Evolutionary conservation across 2,888 invertebrate species (phyloP).

Genomic region (Nemoura dubitans): DNA sequence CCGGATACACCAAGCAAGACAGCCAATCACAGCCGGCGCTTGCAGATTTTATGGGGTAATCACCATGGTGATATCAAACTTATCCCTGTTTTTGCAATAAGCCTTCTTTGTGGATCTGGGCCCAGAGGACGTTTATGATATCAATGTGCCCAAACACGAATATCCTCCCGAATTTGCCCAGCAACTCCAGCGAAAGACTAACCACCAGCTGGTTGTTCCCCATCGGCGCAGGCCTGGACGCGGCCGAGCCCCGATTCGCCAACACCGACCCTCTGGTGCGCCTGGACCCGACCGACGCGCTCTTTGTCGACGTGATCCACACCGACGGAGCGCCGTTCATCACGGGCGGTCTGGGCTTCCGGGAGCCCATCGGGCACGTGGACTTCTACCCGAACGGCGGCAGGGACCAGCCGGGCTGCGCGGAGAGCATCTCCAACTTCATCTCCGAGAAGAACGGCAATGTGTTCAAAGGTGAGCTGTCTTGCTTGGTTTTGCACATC

Average conservation of each 20-base stretch:
- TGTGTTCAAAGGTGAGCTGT: constrained; percentile 65
- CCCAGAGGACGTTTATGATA: no score
- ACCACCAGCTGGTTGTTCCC: no score
- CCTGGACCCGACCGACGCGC: constrained; percentile 85
- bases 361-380: constrained; percentile 84
- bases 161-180: no score
- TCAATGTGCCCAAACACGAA: no score
- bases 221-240: constrained; percentile 86
- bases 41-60: no score
- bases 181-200: no score
- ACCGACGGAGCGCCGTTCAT: constrained; percentile 85
- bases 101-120: no score
- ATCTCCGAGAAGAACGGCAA: constrained; percentile 69
- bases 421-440: constrained; percentile 68
- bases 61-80: no score
- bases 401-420: constrained; percentile 77
- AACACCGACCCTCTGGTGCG: constrained; percentile 82
- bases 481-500: no score
- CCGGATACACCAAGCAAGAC: no score
- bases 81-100: no score
- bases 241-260: constrained; percentile 91
- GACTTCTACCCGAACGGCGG: constrained; percentile 95
- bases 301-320: constrained; percentile 90
- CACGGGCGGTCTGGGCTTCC: constrained; percentile 80
- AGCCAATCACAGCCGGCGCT: no score